A percentile compares a stretch with the other conserved stretches of the same genome.
Conservation (phyloP, 2,888 invertebrate species). For the Osmoderma eremita region DNA sequence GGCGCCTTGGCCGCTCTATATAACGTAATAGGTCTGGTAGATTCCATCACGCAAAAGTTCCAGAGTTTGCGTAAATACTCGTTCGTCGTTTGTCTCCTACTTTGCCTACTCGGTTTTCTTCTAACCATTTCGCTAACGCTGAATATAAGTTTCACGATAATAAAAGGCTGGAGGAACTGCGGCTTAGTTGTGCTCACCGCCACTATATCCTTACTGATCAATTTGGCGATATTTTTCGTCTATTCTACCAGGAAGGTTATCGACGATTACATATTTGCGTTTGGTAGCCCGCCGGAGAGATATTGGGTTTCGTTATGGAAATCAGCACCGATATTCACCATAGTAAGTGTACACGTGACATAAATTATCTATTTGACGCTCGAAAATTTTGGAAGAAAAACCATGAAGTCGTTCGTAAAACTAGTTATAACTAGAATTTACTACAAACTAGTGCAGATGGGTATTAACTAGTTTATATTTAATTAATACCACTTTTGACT, state of each 20-base stretch:
- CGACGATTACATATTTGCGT: conserved; percentile 44
- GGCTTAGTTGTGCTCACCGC: conserved; percentile 40
- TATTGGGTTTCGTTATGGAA: conserved; percentile 45
- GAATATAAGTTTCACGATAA: conserved; percentile 30
- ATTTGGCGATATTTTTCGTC: conserved; percentile 42
- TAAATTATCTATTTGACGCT: too few relatives aligned
- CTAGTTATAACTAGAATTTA: too few relatives aligned
- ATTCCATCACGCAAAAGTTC: conserved; percentile 41
- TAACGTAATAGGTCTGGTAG: conserved; percentile 35
- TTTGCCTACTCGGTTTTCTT: conserved; percentile 32
- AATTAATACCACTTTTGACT: too few relatives aligned
- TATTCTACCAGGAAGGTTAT: conserved; percentile 43
- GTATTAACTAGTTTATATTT: too few relatives aligned
- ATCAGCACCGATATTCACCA: conserved; percentile 41
- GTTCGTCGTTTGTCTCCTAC: conserved; percentile 21
- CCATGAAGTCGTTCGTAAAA: too few relatives aligned
- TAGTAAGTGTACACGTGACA: conserved; percentile 39
- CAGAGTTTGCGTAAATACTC: conserved; percentile 34
- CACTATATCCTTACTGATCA: conserved; percentile 29
- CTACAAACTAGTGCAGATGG: too few relatives aligned
- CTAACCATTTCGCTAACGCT: conserved; percentile 32
- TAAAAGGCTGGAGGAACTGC: conserved; percentile 36
- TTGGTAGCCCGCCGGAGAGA: conserved; percentile 34
- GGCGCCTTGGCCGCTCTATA: conserved; percentile 31
- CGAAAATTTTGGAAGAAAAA: too few relatives aligned